phyloP scores from a whole-genome alignment of 2,888 invertebrate genomes.

The Melinopterus prodromus region DNA sequence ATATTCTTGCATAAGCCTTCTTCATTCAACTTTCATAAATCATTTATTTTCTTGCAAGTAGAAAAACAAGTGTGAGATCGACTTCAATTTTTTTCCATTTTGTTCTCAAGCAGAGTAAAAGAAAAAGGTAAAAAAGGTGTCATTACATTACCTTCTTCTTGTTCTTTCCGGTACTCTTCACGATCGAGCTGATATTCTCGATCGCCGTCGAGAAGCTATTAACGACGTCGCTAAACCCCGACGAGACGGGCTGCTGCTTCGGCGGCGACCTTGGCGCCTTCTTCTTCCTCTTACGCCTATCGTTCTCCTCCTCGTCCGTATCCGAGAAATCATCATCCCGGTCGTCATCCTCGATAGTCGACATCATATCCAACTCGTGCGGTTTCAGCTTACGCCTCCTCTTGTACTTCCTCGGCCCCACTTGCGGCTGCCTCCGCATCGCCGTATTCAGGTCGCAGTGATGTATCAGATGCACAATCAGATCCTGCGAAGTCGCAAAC shows the following conservation, averaged over 20 bases:
- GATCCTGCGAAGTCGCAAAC: conserved; percentile 74
- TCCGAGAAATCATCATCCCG: conserved; percentile 56
- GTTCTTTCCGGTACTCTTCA: conserved; percentile 44
- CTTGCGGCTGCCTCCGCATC: conserved; percentile 79
- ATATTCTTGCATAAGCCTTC: too few species aligned
- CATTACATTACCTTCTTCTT: conserved; percentile 54
- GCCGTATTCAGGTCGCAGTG: conserved; percentile 89
- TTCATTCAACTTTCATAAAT: too few species aligned
- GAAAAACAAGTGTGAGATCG: conserved; percentile 36
- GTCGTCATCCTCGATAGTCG: conserved; percentile 50
- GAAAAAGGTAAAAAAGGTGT: too few species aligned
- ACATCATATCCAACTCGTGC: conserved; percentile 64
- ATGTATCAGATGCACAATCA: conserved; percentile 84
- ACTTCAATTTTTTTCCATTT: too few species aligned
- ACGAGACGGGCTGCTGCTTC: conserved; percentile 46
- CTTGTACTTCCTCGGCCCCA: conserved; percentile 77
- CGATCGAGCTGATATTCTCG: conserved; percentile 61
- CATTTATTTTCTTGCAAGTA: too few species aligned
- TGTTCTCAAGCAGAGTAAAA: too few species aligned
- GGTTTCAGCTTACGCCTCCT: conserved; percentile 78
- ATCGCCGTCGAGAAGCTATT: conserved; percentile 62
- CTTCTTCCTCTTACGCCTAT: conserved; percentile 51
- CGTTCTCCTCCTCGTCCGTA: conserved; percentile 52
- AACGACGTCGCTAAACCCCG: conserved; percentile 55
- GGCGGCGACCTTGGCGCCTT: conserved; percentile 48